Evolutionary conservation across 1,140 invertebrate species (phyloP).

Genomic region (Leptinotarsa lineolata): DNA sequence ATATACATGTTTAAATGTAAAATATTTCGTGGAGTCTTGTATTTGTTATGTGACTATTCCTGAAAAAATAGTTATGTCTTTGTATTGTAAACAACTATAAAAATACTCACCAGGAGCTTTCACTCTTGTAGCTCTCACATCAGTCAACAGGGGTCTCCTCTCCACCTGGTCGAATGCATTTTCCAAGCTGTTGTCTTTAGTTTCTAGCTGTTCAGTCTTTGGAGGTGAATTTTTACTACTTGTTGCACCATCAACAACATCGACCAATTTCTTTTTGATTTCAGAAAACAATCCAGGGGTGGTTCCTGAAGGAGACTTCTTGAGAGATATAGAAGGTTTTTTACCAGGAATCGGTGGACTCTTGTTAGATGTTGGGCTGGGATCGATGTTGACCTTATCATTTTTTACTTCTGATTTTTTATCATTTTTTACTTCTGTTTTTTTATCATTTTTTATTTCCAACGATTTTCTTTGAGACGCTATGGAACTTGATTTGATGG

Average conservation of each 20-base stretch:
- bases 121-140: slow-evolving; percentile 65
- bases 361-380: slow-evolving; percentile 49
- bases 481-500: slow-evolving; percentile 53
- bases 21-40: no score
- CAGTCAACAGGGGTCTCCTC: slow-evolving; percentile 63
- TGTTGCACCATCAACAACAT: slow-evolving; percentile 51
- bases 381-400: slow-evolving; percentile 43
- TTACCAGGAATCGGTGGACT: slow-evolving; percentile 56
- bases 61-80: no score
- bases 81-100: no score
- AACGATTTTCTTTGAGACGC: slow-evolving; percentile 60
- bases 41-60: no score
- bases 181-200: slow-evolving; percentile 36
- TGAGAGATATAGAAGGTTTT: slow-evolving; percentile 66
- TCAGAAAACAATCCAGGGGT: slow-evolving; percentile 61
- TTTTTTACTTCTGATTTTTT: slow-evolving; percentile 49
- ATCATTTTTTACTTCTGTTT: no score
- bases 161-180: slow-evolving; percentile 67
- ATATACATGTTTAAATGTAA: no score
- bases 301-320: slow-evolving; percentile 65
- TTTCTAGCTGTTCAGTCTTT: slow-evolving; percentile 33
- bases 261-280: slow-evolving; percentile 64
- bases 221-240: slow-evolving; percentile 42
- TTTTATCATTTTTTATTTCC: slow-evolving; percentile 55
- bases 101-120: slow-evolving; percentile 56